A percentile compares a stretch with the other conserved stretches of the same genome.
Evolutionary conservation across 2,888 invertebrate genomes (phyloP).

Genomic region (Lochmaea capreae): DNA sequence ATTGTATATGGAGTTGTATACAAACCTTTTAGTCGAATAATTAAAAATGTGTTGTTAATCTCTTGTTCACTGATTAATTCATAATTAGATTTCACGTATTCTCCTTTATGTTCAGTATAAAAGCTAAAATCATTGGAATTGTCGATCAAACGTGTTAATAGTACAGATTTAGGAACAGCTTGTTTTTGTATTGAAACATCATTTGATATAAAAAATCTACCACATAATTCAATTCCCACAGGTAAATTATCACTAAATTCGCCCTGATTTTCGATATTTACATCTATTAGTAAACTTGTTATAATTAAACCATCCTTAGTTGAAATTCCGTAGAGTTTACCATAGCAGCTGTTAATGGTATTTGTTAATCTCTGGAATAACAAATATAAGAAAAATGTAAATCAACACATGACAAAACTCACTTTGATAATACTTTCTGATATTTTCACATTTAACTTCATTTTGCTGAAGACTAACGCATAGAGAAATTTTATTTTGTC

Average conservation of each 20-base stretch:
- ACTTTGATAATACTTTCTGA: constrained; percentile 70
- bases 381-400: background rate
- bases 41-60: constrained; percentile 71
- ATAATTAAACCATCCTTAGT: constrained; percentile 78
- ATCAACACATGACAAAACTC: background rate
- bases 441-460: constrained; percentile 82
- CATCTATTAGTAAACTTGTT: constrained; percentile 76
- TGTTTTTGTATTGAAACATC: background rate
- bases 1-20: too few species aligned
- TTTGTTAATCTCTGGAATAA: constrained; percentile 74
- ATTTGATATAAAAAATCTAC: constrained; percentile 73
- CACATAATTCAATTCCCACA: constrained; percentile 82
- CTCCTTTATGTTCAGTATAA: constrained; percentile 23
- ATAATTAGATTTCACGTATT: constrained; percentile 51
- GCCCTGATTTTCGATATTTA: constrained; percentile 69
- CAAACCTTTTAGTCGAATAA: constrained; percentile 83
- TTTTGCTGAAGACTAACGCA: constrained; percentile 65
- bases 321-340: constrained; percentile 81
- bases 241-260: constrained; percentile 76
- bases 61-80: constrained; percentile 70
- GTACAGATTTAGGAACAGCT: background rate
- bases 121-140: constrained; percentile 9
- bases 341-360: constrained; percentile 73
- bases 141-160: constrained; percentile 13
- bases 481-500: too few species aligned